phyloP scores from a whole-genome alignment of 2,113 vertebrate genomes.

The Tragelaphus scriptus region DNA sequence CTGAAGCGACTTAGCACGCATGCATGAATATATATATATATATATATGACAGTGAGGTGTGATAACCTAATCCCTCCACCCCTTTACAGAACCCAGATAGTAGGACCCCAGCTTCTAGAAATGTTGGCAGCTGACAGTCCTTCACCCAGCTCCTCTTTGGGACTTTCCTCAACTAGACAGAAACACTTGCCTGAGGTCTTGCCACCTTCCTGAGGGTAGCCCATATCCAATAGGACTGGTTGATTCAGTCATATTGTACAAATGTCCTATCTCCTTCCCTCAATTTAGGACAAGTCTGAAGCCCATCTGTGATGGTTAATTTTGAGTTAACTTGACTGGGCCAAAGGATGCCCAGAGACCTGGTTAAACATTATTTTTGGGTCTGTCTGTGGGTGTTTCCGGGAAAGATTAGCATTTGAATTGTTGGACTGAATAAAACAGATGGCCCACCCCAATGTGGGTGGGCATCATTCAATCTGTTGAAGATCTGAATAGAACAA shows the following conservation, averaged over 20 bases:
- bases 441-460: neutral
- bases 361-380: neutral
- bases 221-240: too few relatives aligned
- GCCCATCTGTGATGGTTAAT: neutral
- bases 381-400: neutral
- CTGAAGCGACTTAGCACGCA: accelerated
- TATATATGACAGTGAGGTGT: neutral
- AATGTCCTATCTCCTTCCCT: neutral
- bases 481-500: neutral
- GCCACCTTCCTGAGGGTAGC: neutral
- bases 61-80: neutral
- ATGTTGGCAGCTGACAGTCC: neutral
- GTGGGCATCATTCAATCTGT: neutral
- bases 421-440: neutral
- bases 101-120: neutral
- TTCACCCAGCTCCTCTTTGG: neutral
- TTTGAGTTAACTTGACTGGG: neutral
- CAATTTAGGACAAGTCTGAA: neutral
- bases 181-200: neutral
- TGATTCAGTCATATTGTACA: neutral
- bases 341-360: neutral
- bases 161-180: neutral
- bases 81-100: neutral
- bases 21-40: neutral
- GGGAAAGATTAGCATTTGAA: neutral